Conservation (phyloP, 2,113 vertebrate species). For the Microtus oregoni region DNA sequence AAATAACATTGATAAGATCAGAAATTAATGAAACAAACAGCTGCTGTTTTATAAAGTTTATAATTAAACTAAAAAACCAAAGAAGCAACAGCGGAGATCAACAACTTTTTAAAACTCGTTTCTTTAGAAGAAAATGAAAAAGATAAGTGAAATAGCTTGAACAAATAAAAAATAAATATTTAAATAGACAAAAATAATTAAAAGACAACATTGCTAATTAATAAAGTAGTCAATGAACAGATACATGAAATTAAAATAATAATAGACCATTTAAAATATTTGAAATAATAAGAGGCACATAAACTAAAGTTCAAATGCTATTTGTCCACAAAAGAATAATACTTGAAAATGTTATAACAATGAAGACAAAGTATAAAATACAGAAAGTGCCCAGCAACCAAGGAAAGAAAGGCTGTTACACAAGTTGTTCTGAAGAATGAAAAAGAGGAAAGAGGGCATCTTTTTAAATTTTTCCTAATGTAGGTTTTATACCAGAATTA, state of each 20-base stretch:
- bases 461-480: not conserved
- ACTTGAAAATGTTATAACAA: not conserved
- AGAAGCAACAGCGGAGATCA: not conserved
- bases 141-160: slow-evolving; percentile 45
- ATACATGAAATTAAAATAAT: slow-evolving; percentile 18
- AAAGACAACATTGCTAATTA: slow-evolving; percentile 60
- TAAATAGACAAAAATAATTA: slow-evolving; percentile 40
- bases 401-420: not conserved
- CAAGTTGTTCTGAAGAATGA: not conserved
- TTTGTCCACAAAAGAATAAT: slow-evolving; percentile 26
- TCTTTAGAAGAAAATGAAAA: slow-evolving; percentile 46
- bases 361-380: slow-evolving; percentile 17
- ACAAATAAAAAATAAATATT: slow-evolving; percentile 3
- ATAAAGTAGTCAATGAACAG: slow-evolving; percentile 23
- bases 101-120: not conserved
- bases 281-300: not conserved
- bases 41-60: slow-evolving; percentile 23
- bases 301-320: slow-evolving; percentile 36
- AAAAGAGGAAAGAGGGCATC: not conserved
- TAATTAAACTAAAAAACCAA: slow-evolving; percentile 52
- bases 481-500: not conserved
- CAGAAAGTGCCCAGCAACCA: not conserved
- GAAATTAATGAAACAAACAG: slow-evolving; percentile 56
- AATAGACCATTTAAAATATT: not conserved
- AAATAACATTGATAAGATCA: slow-evolving; percentile 68